A percentile compares a stretch with the other conserved stretches of the same genome.
Conservation (phyloP, 2,797 vertebrate species). For the Lophius americanus region DNA sequence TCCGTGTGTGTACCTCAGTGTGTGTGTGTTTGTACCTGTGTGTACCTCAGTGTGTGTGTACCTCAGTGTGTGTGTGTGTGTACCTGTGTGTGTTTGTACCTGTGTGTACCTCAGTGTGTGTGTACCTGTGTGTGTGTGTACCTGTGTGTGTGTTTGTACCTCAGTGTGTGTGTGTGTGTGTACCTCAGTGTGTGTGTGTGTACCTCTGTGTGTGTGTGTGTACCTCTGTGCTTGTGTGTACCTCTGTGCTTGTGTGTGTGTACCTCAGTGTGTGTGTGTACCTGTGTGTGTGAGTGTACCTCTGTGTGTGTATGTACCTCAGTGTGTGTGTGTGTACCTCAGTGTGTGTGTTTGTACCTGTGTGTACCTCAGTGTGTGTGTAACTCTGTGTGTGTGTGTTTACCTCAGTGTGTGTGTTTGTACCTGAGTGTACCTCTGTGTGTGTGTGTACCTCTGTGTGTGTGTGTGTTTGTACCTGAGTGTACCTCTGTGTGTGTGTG, state of each 20-base stretch:
- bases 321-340: constrained; percentile 57
- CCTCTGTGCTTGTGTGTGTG: too few species aligned
- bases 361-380: constrained; percentile 9
- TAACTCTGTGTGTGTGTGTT: constrained; percentile 58
- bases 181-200: constrained; percentile 58
- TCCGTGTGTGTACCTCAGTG: constrained; percentile 68
- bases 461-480: too few species aligned
- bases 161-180: constrained; percentile 6
- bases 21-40: constrained; percentile 58
- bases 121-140: constrained; percentile 48
- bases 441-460: constrained; percentile 40
- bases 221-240: too few species aligned
- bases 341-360: too few species aligned
- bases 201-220: constrained; percentile 75
- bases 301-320: constrained; percentile 6
- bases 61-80: constrained; percentile 45
- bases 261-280: constrained; percentile 47
- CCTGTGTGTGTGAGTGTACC: constrained; percentile 48
- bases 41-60: constrained; percentile 64
- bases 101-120: too few species aligned
- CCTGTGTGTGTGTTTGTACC: too few species aligned
- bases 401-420: constrained; percentile 75
- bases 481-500: too few species aligned
- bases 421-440: constrained; percentile 50
- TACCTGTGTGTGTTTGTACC: constrained; percentile 57